Evolutionary conservation across 1,140 invertebrate genomes (phyloP), one percentile per base, ranked within the genome.

Genomic region (Oscheius sp.): DNA sequence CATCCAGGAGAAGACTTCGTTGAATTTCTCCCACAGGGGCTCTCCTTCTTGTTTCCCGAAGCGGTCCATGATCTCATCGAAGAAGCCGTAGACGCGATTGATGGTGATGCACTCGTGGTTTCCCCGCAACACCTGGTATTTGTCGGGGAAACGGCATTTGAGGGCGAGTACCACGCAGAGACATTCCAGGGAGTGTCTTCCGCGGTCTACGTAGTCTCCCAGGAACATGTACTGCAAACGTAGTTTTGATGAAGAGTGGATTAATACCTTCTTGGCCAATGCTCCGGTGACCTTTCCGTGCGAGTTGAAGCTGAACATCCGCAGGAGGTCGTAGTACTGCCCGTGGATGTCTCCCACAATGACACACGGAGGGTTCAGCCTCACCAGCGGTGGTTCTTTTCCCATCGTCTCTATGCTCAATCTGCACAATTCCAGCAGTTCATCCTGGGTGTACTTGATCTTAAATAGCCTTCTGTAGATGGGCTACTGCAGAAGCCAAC

Each of bases 51-150:
- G 23, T 49, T 63, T 23, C 55, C 55, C 69, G 32, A 58, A 31
- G 18, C 46, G 42, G 15, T 69, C 52, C 29, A 32, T 29, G 2
- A 84, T 83, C 77, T 85, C 85, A 70, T 85, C 84, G 70, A 82
- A 86, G 76, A 88, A 88, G 28, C 88, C 88, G 83, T 88, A 88
- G 31, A 88, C 88, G 74, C 88, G 81, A 84, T 89, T 89, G 77
- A 90, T 89, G 73, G 86, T 87, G 42, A 88, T 88, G 81, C 88
- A 89, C 83, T 90, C 89, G 81, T 90, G 89, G 79, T 90, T 90
- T 42, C 89, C 89, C 75, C 89, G 82, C 36, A 90, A 84, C 2
- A 90, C 80, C 80, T 89, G 89, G 80, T 90, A 89, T 79, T 89
- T 88, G 78, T 55, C 7, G 49, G 49, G 49, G 28, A 13, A 55